Evolutionary conservation across 2,113 vertebrate species (phyloP).

Genomic region (Cichladusa arquata): DNA sequence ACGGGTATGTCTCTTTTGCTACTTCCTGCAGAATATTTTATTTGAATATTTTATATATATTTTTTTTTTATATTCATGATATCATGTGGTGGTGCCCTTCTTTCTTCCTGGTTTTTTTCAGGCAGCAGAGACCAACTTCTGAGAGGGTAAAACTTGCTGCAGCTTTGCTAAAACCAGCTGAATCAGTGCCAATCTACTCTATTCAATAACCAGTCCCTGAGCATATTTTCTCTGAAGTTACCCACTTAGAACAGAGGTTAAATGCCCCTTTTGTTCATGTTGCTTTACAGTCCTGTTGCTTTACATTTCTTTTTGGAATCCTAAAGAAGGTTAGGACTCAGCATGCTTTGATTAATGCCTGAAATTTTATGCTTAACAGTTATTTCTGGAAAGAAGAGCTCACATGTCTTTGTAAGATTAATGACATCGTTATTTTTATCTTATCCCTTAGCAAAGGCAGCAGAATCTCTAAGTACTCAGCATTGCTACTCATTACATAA

Average conservation of each 20-base stretch:
- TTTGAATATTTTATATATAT: background rate
- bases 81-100: background rate
- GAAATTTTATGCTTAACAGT: constrained; percentile 27
- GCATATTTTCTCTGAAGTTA: background rate
- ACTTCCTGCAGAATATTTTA: background rate
- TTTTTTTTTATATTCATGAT: background rate
- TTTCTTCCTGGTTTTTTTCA: background rate
- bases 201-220: background rate
- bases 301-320: background rate
- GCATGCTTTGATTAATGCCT: constrained; percentile 7
- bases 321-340: background rate
- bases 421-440: constrained; percentile 31
- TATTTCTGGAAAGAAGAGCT: constrained; percentile 39
- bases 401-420: constrained; percentile 7
- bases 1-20: background rate
- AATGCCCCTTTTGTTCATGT: background rate
- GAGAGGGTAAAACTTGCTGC: background rate
- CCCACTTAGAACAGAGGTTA: background rate
- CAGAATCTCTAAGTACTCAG: background rate
- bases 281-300: background rate
- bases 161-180: background rate
- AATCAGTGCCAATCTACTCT: background rate
- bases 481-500: background rate
- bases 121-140: background rate
- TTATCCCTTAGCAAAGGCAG: constrained; percentile 13